A percentile compares a stretch with the other conserved stretches of the same genome.
These are phyloP conservation scores for Argyra leucocephala DNA, from an alignment of 2,888 invertebrate species.

Conservation along the genomic window DNA sequence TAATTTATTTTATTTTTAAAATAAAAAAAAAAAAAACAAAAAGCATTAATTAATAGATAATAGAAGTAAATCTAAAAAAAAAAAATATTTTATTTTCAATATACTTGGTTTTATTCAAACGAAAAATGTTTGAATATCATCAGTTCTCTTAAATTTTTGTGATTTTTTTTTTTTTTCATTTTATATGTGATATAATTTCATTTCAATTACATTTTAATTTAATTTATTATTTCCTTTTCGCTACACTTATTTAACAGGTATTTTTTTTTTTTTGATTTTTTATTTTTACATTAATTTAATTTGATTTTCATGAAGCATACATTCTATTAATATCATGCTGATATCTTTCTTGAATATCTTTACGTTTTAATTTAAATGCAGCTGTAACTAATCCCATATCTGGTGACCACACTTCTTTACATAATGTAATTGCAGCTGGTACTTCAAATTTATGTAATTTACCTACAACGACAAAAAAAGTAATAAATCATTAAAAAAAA, in stretches of 20 bases:
- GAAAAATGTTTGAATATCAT: neutral
- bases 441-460: slow-evolving; percentile 87
- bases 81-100: neutral
- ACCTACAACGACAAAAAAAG: slow-evolving; percentile 47
- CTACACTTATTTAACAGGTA: neutral
- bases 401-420: slow-evolving; percentile 91
- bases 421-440: slow-evolving; percentile 78
- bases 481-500: too few relatives aligned
- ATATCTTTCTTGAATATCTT: slow-evolving; percentile 90
- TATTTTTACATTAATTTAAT: neutral
- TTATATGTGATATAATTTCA: too few relatives aligned
- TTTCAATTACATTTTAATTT: neutral
- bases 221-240: neutral
- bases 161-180: neutral
- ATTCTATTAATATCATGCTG: slow-evolving; percentile 85
- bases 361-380: slow-evolving; percentile 94
- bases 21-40: neutral
- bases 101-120: neutral
- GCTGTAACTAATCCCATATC: slow-evolving; percentile 96
- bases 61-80: neutral
- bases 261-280: neutral
- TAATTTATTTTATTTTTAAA: neutral
- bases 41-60: neutral
- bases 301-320: slow-evolving; percentile 77
- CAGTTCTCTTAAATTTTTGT: slow-evolving; percentile 3